Evolutionary conservation across 2,113 vertebrate genomes (phyloP), one percentile per base, ranked within the genome.

Genomic region (Balaeniceps rex): DNA sequence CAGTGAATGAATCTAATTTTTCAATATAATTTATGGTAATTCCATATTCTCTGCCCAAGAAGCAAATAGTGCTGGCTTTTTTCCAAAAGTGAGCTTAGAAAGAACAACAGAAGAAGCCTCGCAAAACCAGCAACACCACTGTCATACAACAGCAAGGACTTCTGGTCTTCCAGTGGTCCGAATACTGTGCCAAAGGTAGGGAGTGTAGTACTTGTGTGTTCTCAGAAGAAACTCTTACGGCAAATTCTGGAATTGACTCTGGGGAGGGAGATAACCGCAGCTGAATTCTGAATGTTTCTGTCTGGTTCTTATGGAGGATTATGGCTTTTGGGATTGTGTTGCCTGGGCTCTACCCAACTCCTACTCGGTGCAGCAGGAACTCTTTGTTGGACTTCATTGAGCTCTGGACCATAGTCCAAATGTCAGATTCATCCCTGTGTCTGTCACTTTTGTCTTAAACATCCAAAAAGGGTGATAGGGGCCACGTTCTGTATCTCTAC

Each of bases 1-100:
- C 92, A 38, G 98, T 98, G 98, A 98, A 97, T 98, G 98, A 98
- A 98, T 98, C 97, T 98, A 97, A 98, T 98, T 98, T 98, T 98
- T 98, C 98, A 98, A 97, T 98, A 98, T 98, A 98, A 98, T 98
- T 98, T 97, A 98, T 79, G n/a, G 97, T 98, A 98, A 98, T 98
- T 98, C 98, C 95, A 96, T 98, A 97, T 97, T 98, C 98, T 98
- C 97, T 97, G 98, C 97, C 96, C 87, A 95, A 98, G 97, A 97
- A 98, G 95, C 96, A 98, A 98, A 97, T 80, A 96, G 95, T 14
- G 15, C 83, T 98, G 98, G 98, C 95, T 93, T 75, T 64, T 97
- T 90, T 92, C 98, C 98, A 98, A 52, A 77, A 10, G 42, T 22
- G 42, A 91, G 90, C 80, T 95, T 72, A 80, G 77, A 77, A 80